These are phyloP conservation scores for Eciton burchellii DNA, from an alignment of 1,140 invertebrate genomes.

Conservation along the genomic window DNA sequence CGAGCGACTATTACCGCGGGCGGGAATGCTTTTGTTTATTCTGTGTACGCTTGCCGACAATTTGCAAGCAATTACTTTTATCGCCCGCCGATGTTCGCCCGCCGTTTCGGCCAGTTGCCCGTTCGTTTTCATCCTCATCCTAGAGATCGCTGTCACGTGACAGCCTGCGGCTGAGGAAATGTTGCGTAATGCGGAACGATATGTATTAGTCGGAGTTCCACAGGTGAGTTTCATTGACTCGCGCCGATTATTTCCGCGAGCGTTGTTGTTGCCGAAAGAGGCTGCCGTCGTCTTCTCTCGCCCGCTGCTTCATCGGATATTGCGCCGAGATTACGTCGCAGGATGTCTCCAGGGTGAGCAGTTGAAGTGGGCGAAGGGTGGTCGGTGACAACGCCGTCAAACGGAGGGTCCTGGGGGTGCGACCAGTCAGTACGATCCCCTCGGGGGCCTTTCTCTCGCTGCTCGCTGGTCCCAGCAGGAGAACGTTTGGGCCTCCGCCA, in stretches of 20 bases:
- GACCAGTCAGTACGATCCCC: constrained; percentile 79
- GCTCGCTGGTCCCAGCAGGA: constrained; percentile 65
- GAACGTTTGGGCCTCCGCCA: constrained; percentile 61
- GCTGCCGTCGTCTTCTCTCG: constrained; percentile 16
- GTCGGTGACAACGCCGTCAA: constrained; percentile 61
- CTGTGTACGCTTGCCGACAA: constrained; percentile 65
- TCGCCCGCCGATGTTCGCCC: neutral
- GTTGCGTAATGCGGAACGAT: no score
- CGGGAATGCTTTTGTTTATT: constrained; percentile 69
- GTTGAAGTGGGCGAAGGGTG: constrained; percentile 44
- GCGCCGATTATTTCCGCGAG: neutral
- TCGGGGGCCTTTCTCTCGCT: constrained; percentile 75
- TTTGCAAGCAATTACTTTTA: constrained; percentile 76
- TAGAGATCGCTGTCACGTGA: no score
- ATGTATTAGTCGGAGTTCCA: no score
- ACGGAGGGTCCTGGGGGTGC: constrained; percentile 75
- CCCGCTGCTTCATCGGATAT: constrained; percentile 44
- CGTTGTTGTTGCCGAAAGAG: constrained; percentile 29
- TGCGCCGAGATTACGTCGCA: constrained; percentile 47
- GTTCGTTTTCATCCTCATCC: constrained; percentile 38
- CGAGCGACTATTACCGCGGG: constrained; percentile 58
- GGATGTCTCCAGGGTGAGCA: constrained; percentile 61
- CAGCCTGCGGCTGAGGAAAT: no score
- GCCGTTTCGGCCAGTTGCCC: constrained; percentile 40
- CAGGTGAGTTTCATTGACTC: no score